These are phyloP conservation scores for Mesoligia furuncula DNA, from an alignment of 2,888 invertebrate genomes.

Conservation along the genomic window DNA sequence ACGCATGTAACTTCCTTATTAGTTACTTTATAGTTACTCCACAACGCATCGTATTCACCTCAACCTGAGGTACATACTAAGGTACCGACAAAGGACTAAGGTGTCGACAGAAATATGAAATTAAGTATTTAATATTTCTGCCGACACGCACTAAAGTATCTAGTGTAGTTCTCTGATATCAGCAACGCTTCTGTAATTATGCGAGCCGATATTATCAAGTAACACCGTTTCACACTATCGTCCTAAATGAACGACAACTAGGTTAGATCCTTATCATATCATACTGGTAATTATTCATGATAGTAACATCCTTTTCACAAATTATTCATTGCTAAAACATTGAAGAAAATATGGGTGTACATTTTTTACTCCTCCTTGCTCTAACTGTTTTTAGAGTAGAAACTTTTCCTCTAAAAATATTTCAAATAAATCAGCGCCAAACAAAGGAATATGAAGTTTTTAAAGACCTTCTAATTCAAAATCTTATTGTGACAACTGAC, in stretches of 20 bases:
- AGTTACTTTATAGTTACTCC: too few relatives aligned
- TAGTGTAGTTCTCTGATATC: slow-evolving; percentile 6
- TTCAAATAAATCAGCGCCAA: slow-evolving; percentile 34
- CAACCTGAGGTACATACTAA: too few relatives aligned
- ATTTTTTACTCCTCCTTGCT: slow-evolving; percentile 13
- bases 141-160: neutral
- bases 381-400: slow-evolving; percentile 16
- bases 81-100: too few relatives aligned
- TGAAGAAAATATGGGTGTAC: slow-evolving; percentile 34
- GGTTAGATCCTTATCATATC: slow-evolving; percentile 32
- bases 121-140: too few relatives aligned
- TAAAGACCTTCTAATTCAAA: slow-evolving; percentile 67
- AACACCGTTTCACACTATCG: slow-evolving; percentile 44
- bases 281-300: slow-evolving; percentile 45
- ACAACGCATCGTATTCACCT: too few relatives aligned
- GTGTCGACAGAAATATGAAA: too few relatives aligned
- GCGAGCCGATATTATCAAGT: slow-evolving; percentile 24
- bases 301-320: neutral
- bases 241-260: slow-evolving; percentile 24
- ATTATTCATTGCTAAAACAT: slow-evolving; percentile 10
- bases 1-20: neutral
- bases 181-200: slow-evolving; percentile 37
- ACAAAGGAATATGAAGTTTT: slow-evolving; percentile 54
- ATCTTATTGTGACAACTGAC: slow-evolving; percentile 69
- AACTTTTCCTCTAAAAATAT: slow-evolving; percentile 18